phyloP scores from a whole-genome alignment of 1,140 invertebrate species.

The Lepidurus packardi region DNA sequence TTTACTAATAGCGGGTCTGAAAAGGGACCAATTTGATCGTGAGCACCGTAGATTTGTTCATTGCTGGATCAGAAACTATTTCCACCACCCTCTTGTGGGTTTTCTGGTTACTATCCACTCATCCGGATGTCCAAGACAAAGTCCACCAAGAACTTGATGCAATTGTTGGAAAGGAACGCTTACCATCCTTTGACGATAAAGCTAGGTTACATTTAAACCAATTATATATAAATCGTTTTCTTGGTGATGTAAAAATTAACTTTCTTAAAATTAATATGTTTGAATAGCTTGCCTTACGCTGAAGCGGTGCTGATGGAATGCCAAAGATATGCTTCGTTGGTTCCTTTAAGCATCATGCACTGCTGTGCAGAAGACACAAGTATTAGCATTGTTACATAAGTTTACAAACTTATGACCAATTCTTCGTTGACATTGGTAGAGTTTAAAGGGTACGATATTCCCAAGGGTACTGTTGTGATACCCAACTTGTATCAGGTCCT shows the following conservation, averaged over 20 bases:
- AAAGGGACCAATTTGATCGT: constrained; percentile 23
- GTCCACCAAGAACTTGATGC: constrained; percentile 43
- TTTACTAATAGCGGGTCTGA: neutral
- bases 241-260: neutral
- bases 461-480: too few species aligned
- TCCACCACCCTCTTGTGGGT: neutral
- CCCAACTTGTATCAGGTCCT: neutral
- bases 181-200: constrained; percentile 2
- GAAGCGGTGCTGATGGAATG: constrained; percentile 29
- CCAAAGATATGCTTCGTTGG: constrained; percentile 20
- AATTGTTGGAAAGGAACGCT: constrained; percentile 37
- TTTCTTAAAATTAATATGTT: neutral
- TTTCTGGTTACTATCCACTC: neutral
- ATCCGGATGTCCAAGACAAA: constrained; percentile 40
- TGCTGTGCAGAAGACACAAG: neutral
- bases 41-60: constrained; percentile 23
- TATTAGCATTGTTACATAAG: too few species aligned
- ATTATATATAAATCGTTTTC: neutral
- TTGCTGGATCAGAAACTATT: constrained; percentile 30
- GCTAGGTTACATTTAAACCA: neutral
- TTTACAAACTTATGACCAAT: too few species aligned
- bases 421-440: too few species aligned
- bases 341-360: neutral
- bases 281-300: constrained; percentile 30
- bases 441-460: neutral